Evolutionary conservation across 2,113 vertebrate genomes (phyloP), one percentile per base, ranked within the genome.

Genomic region (Scortum barcoo): DNA sequence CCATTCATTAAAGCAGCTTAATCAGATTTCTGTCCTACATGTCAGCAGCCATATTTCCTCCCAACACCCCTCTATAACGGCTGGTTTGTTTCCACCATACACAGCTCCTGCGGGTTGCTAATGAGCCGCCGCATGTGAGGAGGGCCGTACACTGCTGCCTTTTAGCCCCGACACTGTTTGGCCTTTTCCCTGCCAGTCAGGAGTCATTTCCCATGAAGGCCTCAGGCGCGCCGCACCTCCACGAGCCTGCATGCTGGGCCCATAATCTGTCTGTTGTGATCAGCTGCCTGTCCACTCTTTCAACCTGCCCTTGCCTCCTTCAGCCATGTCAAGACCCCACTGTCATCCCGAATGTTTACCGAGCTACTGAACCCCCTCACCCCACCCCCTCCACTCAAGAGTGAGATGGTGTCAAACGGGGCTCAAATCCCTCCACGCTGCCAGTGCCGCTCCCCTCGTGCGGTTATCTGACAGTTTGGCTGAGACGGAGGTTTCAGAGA

Each of bases 171-270:
- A 76, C 82, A 89, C 88, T 87, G 90, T 88, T 91, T 88, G 91
- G 90, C 72, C 93, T 95, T 95, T 93, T 95, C 94, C 90, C 90
- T 93, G 90, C 95, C 92, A 95, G 94, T 97, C 96, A 96, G 93
- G 94, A 95, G 93, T 96, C 94, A 96, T 96, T 97, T 97, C 95
- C 95, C 93, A 92, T 85, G 92, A 94, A 96, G 95, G 93, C 93
- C 92, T 96, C 95, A 95, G 91, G 78, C 76, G 2, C 33, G 60
- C 54, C 46, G 75, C 84, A 80, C 82, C 90, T 85, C 88, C 84
- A 58, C 78, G 54, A 0, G 50, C 76, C 65, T 57, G 80, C 78
- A 61, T 68, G 76, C 78, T 83, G 63, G 82, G 89, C 89, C 93
- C 93, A 84, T 92, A 91, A 92, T 93, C 94, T 94, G 91, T 96